Conservation (phyloP, 2,888 invertebrate species). For the Eupithecia tripunctaria region DNA sequence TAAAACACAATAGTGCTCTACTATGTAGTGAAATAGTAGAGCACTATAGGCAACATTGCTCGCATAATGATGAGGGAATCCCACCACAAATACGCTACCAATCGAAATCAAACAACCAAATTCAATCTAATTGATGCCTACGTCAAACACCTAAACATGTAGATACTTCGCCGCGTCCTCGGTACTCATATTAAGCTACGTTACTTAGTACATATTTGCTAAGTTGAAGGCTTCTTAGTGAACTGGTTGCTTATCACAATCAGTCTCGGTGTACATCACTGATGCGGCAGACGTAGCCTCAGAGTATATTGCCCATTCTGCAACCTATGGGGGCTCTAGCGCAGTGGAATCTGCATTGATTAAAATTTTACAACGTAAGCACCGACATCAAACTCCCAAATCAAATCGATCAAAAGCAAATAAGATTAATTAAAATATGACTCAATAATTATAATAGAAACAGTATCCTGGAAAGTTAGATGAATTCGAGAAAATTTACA, state of each 20-base stretch:
- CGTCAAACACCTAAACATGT: constrained; percentile 17
- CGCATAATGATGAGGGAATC: neutral
- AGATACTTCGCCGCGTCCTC: constrained; percentile 38
- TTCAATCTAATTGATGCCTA: constrained; percentile 7
- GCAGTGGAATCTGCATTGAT: neutral
- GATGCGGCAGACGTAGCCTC: constrained; percentile 49
- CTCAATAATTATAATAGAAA: neutral
- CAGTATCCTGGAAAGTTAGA: neutral
- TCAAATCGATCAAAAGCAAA: neutral
- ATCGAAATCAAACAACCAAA: neutral
- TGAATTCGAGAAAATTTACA: neutral
- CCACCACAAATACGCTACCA: neutral
- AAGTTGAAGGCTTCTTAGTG: constrained; percentile 55
- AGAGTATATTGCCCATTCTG: constrained; percentile 8
- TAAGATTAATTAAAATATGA: neutral
- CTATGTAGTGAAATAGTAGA: neutral
- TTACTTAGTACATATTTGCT: constrained; percentile 50
- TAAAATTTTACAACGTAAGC: constrained; percentile 1
- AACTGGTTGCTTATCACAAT: constrained; percentile 49
- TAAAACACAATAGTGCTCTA: neutral
- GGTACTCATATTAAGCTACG: constrained; percentile 44
- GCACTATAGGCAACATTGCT: neutral
- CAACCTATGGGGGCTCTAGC: neutral
- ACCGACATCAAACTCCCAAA: neutral
- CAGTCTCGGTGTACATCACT: constrained; percentile 54